Percentiles rank a stretch among this genome's conserved stretches.
These are phyloP conservation scores for Periplaneta americana DNA, from an alignment of 1,140 invertebrate species.

Conservation along the genomic window DNA sequence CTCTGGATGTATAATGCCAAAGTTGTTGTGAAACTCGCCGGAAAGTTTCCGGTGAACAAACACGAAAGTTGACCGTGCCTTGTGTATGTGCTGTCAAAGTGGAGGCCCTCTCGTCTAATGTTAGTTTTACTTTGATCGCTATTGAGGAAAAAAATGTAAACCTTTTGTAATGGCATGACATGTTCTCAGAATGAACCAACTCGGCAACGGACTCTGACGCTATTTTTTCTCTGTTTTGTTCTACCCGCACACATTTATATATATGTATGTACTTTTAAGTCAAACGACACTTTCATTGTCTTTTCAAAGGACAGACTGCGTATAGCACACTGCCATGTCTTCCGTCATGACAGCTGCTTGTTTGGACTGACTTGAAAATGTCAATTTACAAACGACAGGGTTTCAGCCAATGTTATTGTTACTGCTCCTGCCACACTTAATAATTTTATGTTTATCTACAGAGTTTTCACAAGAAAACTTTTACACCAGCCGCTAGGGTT, in stretches of 20 bases:
- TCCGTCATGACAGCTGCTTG: no score
- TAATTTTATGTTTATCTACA: no score
- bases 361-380: no score
- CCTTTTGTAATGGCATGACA: neutral
- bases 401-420: no score
- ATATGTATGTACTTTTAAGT: neutral
- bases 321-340: no score
- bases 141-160: neutral
- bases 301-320: neutral
- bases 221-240: neutral
- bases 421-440: no score
- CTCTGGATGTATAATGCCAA: no score
- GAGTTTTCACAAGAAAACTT: no score
- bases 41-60: neutral
- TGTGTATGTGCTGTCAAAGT: neutral
- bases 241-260: neutral
- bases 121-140: neutral
- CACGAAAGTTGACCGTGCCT: neutral
- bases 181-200: neutral
- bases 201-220: neutral
- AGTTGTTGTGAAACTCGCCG: neutral
- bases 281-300: neutral
- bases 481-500: no score
- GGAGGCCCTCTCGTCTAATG: neutral
- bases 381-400: no score